Evolutionary conservation across 2,888 invertebrate genomes (phyloP), one percentile per base, ranked within the genome.

Genomic region (Invenusta paracnida): DNA sequence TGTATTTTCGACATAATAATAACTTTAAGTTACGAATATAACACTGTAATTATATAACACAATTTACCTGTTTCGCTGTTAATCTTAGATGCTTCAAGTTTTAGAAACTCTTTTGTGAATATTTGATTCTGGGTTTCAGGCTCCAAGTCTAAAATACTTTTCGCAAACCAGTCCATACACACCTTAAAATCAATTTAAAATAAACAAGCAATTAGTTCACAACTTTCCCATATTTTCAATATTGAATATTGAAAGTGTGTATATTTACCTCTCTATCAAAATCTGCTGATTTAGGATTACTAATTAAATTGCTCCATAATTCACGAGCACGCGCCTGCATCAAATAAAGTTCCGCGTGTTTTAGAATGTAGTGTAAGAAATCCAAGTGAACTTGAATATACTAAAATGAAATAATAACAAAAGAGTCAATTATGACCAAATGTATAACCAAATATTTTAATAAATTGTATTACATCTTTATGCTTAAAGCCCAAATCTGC

Each of bases 361-460:
- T 91, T 79, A 93, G 89, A 29, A 92, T 89, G 88, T 92, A 92
- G 87, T 92, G 91, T 85, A 93, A 89, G 88, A 92, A 92, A 86
- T 90, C 90, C 87, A 93, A 89, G 88, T 92, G 92, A 1, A 90
- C 90, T 23, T 89, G 89, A 83, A 92, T 90, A 88, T 91, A 91
- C 92, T 92, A 90, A n/a, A n/a, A n/a, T n/a, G n/a, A n/a, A n/a
- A n/a, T n/a, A n/a, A n/a, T n/a, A n/a, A n/a, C n/a, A n/a, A n/a
- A n/a, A n/a, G n/a, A n/a, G n/a, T n/a, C 0, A 88, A 89, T 25
- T 82, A 83, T 83, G 81, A 29, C 85, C 29, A 82, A 17, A 5
- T 5, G 5, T 11, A 11, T 48, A 48, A 48, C 17, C 48, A 11
- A 11, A 48, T 48, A 48, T 11, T 48, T 17, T 48, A 48, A 48